A percentile compares a stretch with the other conserved stretches of the same genome.
Conservation (phyloP, 2,888 invertebrate genomes). For the Cyrtodaria siliqua region DNA sequence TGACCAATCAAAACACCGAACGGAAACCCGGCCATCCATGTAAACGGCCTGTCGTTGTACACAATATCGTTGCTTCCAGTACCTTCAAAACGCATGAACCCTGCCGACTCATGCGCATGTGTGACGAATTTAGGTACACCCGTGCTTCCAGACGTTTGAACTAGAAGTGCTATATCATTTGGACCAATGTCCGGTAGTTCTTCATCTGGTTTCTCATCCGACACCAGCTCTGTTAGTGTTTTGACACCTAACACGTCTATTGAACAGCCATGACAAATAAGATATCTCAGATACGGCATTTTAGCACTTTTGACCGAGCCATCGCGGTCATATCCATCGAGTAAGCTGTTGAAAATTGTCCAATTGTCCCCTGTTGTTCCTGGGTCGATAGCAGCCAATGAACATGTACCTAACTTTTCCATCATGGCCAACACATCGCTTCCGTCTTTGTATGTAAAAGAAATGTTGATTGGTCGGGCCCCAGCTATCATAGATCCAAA, state of each 20-base stretch:
- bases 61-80: not conserved
- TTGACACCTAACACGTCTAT: not conserved
- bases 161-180: constrained; percentile 4
- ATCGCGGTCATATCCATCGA: not conserved
- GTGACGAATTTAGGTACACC: constrained; percentile 23
- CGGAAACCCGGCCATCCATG: constrained; percentile 39
- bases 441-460: constrained; percentile 50
- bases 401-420: constrained; percentile 29
- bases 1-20: constrained; percentile 16
- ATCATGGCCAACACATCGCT: constrained; percentile 43
- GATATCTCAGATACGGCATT: constrained; percentile 33
- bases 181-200: constrained; percentile 7
- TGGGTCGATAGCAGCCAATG: constrained; percentile 35
- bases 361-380: constrained; percentile 23
- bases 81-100: not conserved
- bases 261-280: constrained; percentile 7
- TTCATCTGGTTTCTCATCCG: not conserved
- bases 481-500: constrained; percentile 41
- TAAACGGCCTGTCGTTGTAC: constrained; percentile 24
- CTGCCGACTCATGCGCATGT: not conserved
- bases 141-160: constrained; percentile 45
- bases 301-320: constrained; percentile 17
- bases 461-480: constrained; percentile 16
- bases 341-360: constrained; percentile 19
- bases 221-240: not conserved